Percentiles rank a stretch among this genome's conserved stretches.
Evolutionary conservation across 2,888 invertebrate species (phyloP).

Genomic region (Fragum fragum): DNA sequence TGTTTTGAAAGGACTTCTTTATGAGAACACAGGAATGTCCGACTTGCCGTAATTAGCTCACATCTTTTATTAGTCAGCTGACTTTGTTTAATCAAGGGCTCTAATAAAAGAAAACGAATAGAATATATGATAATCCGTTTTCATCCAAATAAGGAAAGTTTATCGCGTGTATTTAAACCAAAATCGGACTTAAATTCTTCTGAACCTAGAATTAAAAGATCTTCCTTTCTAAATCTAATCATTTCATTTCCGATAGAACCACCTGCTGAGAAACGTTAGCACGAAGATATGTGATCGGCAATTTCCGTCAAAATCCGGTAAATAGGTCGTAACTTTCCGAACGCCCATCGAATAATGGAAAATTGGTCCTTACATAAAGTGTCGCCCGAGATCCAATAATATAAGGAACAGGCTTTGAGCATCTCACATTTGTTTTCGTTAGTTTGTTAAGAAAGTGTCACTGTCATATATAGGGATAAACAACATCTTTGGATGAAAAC

Average conservation of each 20-base stretch:
- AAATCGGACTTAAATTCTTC: neutral
- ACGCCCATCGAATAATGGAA: neutral
- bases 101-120: too few species aligned
- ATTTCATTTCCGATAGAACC: neutral
- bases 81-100: too few species aligned
- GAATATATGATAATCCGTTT: too few species aligned
- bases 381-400: constrained; percentile 6
- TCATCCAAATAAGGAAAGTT: neutral
- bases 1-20: too few species aligned
- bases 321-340: neutral
- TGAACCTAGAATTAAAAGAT: constrained; percentile 20
- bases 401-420: neutral
- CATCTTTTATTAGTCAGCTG: too few species aligned
- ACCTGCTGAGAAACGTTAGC: neutral
- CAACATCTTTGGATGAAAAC: too few species aligned
- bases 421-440: neutral
- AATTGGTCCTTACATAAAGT: neutral
- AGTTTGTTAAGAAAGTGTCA: neutral
- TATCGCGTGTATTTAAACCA: neutral
- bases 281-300: neutral
- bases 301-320: neutral
- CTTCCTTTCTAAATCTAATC: constrained; percentile 4
- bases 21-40: too few species aligned
- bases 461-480: neutral
- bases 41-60: too few species aligned